These are phyloP conservation scores for Drosophila pegasa DNA, from an alignment of 2,888 invertebrate species.

Conservation along the genomic window DNA sequence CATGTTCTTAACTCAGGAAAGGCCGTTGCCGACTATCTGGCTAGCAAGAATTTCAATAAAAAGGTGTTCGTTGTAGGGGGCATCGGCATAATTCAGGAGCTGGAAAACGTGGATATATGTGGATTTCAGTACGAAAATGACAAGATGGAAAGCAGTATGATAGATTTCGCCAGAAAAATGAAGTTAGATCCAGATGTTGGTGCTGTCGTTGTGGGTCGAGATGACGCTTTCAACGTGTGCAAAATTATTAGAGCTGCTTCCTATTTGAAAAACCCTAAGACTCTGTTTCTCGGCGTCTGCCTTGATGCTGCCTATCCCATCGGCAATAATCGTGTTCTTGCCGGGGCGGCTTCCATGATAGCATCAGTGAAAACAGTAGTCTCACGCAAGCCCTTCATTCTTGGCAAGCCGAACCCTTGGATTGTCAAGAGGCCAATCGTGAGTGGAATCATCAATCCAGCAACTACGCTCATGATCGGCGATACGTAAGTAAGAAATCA, in stretches of 20 bases:
- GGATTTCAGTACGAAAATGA: neutral
- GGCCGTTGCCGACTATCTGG: conserved; percentile 47
- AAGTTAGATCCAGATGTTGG: conserved; percentile 55
- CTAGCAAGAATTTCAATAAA: conserved; percentile 47
- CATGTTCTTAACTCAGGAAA: conserved; percentile 32
- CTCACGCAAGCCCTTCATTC: conserved; percentile 51
- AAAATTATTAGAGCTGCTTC: conserved; percentile 43
- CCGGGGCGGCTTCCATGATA: conserved; percentile 59
- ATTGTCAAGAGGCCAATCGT: conserved; percentile 26
- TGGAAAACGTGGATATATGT: conserved; percentile 34
- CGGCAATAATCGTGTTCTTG: conserved; percentile 34
- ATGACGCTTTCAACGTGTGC: conserved; percentile 49
- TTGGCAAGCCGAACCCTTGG: conserved; percentile 70
- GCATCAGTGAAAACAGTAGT: conserved; percentile 47
- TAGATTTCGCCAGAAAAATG: conserved; percentile 23
- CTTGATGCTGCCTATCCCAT: conserved; percentile 55
- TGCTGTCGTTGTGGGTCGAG: conserved; percentile 58
- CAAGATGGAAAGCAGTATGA: conserved; percentile 1
- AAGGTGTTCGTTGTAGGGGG: conserved; percentile 60
- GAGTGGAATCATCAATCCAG: conserved; percentile 42
- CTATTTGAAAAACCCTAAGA: conserved; percentile 38
- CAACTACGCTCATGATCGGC: conserved; percentile 63
- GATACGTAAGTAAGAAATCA: conserved; percentile 58
- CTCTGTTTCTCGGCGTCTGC: conserved; percentile 57
- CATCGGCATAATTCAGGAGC: conserved; percentile 34